Percentiles rank a stretch among this genome's conserved stretches.
Conservation (phyloP, 2,888 invertebrate genomes). For the Mycogona germanica region DNA sequence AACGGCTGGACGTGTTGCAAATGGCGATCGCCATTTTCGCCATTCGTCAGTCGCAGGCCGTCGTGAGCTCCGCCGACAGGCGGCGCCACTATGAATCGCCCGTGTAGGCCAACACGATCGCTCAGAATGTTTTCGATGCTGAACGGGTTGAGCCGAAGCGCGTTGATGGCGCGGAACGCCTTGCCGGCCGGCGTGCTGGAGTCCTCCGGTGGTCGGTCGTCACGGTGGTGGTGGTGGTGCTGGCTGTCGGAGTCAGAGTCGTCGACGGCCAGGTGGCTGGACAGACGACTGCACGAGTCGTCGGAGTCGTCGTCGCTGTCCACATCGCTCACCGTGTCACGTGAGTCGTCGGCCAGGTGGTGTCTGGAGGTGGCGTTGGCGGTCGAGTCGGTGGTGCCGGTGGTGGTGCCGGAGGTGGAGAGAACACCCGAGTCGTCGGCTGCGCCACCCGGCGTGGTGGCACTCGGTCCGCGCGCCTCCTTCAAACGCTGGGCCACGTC, state of each 20-base stretch:
- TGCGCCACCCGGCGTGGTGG: no score
- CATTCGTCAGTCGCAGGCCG: neutral
- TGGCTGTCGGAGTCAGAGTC: slow-evolving; percentile 4
- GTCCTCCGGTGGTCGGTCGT: neutral
- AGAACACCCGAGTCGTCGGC: slow-evolving; percentile 23
- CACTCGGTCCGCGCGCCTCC: slow-evolving; percentile 11
- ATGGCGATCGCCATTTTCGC: neutral
- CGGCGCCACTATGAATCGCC: no score
- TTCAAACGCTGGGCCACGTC: slow-evolving; percentile 8
- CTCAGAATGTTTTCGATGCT: slow-evolving; percentile 72
- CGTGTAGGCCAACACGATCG: slow-evolving; percentile 5
- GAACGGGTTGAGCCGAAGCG: slow-evolving; percentile 52
- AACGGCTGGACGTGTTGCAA: neutral
- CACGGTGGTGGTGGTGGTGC: no score
- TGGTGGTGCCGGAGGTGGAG: slow-evolving; percentile 17
- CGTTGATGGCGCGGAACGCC: neutral
- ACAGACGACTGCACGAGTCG: slow-evolving; percentile 4
- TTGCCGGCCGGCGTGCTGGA: neutral
- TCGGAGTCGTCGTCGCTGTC: slow-evolving; percentile 9
- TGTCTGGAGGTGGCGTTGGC: slow-evolving; percentile 7
- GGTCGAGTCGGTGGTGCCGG: slow-evolving; percentile 8
- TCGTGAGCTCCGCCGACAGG: neutral
- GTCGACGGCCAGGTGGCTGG: neutral
- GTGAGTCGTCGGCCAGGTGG: neutral
- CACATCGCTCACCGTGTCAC: neutral